Evolutionary conservation across 2,888 invertebrate genomes (phyloP), one percentile per base, ranked within the genome.

Genomic region (Eristalinus sepulchralis): DNA sequence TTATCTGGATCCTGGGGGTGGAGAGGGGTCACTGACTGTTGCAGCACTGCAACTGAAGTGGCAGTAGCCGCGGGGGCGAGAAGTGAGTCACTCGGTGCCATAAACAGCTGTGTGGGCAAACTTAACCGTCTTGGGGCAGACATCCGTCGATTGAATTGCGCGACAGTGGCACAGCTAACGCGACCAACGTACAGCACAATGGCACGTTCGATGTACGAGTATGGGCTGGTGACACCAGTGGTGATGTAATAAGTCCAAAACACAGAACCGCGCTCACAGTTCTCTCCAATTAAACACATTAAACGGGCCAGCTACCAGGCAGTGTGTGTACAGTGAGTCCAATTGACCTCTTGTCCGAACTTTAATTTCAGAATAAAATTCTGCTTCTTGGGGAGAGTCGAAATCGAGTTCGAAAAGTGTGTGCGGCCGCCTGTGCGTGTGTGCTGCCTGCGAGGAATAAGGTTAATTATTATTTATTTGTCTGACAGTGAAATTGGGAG

Each of bases 241-340:
- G 78, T 86, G 86, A 86, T 83, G 86, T 83, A 86, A 86, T 86
- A 83, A 55, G 59, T 70, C 60, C 8, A 68, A 84, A 84, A 33
- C 20, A 24, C 70, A 1, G 24, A 47, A 47, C 47, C 67, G 27
- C 68, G 72, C 62, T 67, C 39, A 68, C 39, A 39, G 55, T 70
- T 83, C 34, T 57, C 34, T 73, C 57, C 83, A 79, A 86, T 86
- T 86, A 75, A 79, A 73, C 59, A 31, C 53, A 78, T 66, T 75
- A 78, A 81, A 60, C 72, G 63, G 57, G 20, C 13, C 57, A 68
- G 53, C 57, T 60, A 24, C 47, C 47, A 47, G 47, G 17, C 17
- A 63, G 27, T 10, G 17, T 34, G 17, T 31, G 77, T 53, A 36
- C 22, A 63, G 63, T 72, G 72, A 55, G 66, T 75, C 63, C 75